phyloP scores from a whole-genome alignment of 23 tunicate species.

The Diplosoma virens region DNA sequence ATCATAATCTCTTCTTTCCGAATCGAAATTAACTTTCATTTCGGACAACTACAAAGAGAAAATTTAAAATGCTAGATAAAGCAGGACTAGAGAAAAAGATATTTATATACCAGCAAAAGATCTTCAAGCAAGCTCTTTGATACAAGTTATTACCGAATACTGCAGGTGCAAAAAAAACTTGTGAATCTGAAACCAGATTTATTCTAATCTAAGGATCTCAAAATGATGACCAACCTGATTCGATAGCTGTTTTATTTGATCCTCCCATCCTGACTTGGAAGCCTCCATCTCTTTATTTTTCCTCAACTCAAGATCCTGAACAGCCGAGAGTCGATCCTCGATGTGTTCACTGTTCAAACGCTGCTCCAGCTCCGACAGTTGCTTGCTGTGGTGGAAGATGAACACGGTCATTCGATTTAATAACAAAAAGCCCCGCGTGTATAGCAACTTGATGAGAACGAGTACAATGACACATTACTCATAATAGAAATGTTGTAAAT shows the following conservation, averaged over 20 bases:
- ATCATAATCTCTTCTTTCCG: slow-evolving; percentile 49
- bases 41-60: slow-evolving; percentile 58
- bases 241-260: slow-evolving; percentile 74
- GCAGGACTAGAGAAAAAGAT: too few relatives aligned
- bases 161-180: too few relatives aligned
- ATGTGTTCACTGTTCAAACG: slow-evolving; percentile 41
- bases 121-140: too few relatives aligned
- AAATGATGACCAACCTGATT: slow-evolving; percentile 43
- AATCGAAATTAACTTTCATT: slow-evolving; percentile 42
- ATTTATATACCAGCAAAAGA: too few relatives aligned
- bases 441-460: too few relatives aligned
- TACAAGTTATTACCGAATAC: too few relatives aligned
- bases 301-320: slow-evolving; percentile 46
- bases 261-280: slow-evolving; percentile 78
- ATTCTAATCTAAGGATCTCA: too few relatives aligned
- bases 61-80: background rate
- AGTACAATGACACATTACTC: too few relatives aligned
- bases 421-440: too few relatives aligned
- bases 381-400: background rate
- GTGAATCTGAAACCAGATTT: too few relatives aligned
- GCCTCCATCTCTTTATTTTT: slow-evolving; percentile 74
- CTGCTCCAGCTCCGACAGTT: slow-evolving; percentile 44
- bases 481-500: too few relatives aligned
- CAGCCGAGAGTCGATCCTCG: slow-evolving; percentile 45
- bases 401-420: too few relatives aligned